Evolutionary conservation across 2,113 vertebrate genomes (phyloP).

Genomic region (Phodopus roborovskii): DNA sequence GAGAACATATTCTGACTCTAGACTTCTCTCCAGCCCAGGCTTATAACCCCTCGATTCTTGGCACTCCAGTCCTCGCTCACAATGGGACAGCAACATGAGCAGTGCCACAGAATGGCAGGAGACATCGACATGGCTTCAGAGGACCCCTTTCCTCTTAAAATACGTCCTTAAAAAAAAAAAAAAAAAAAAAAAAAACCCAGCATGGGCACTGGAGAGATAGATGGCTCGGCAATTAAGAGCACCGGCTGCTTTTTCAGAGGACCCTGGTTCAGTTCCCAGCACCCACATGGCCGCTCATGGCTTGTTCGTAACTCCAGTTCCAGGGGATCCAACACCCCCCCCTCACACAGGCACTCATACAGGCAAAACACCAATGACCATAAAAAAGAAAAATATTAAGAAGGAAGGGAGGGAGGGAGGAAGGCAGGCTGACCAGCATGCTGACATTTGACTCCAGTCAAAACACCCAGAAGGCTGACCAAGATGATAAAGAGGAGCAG

Average conservation of each 20-base stretch:
- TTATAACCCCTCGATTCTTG: slow-evolving; percentile 28
- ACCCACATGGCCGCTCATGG: not conserved
- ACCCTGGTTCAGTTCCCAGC: not conserved
- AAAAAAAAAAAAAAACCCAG: not conserved
- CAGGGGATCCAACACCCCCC: not conserved
- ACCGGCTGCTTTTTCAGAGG: not conserved
- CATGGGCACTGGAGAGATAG: not conserved
- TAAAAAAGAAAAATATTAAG: not conserved
- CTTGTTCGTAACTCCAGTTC: not conserved
- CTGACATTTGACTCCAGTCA: rapidly evolving
- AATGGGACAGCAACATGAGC: not conserved
- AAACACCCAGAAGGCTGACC: not conserved
- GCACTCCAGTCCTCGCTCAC: not conserved
- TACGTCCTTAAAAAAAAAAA: not conserved
- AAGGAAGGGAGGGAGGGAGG: not conserved
- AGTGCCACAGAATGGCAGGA: not conserved
- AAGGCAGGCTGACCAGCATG: too few relatives aligned
- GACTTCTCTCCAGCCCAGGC: not conserved
- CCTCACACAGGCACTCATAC: not conserved
- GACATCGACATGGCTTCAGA: not conserved
- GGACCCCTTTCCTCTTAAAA: not conserved
- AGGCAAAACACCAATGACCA: not conserved
- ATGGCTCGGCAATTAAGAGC: not conserved
- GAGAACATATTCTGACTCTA: not conserved
- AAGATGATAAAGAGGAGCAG: not conserved